Base-by-base conservation (phyloP, 2,888 invertebrate species). In the Sarcophaga caerulescens region DNA sequence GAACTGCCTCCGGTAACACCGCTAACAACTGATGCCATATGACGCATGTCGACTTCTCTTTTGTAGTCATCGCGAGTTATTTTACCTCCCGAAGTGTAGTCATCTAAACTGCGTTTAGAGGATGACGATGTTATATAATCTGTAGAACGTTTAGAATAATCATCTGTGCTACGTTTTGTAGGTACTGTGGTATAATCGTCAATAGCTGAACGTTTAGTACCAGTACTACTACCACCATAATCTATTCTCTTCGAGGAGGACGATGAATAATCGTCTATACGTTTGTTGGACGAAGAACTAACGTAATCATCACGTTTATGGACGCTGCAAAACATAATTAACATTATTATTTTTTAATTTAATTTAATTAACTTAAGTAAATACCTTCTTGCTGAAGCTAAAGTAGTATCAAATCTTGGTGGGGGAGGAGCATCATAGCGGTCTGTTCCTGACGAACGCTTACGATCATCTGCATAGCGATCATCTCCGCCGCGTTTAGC, bases 401-500 rank as follows among this genome's bases (percentile, higher is more conserved):
- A 89, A 25, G 91, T 90, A 4, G 93, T 89, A 89, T 93, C 93
- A 87, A 93, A 93, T 81, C 93, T 90, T 8, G 93, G 93, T 21
- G 93, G 93, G 21, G 93, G 93, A 60, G 93, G 93, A n/a, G 93
- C 93, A 83, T 93, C 93, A 85, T 93, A 92, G 11, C 91, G 89
- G 60, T 90, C 89, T 52, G 85, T 79, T 44, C 88, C 91, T 3
- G 91, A 75, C n/a, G 92, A 83, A 5, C 93, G 91, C 82, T 93
- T 93, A 23, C 93, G 92, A 52, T 93, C 93, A 5, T 92, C 93
- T 0, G 89, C 68, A 84, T 93, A 93, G 17, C 93, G 91, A 87
- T 93, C 93, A 85, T 93, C 92, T 2, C 87, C 73, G 44, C 92
- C 75, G 57, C 93, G 90, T 87, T 93, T 93, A 73, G 90, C 89